Evolutionary conservation across 2,888 invertebrate species (phyloP), one percentile per base, ranked within the genome.

Genomic region (Drosophila percnosoma): DNA sequence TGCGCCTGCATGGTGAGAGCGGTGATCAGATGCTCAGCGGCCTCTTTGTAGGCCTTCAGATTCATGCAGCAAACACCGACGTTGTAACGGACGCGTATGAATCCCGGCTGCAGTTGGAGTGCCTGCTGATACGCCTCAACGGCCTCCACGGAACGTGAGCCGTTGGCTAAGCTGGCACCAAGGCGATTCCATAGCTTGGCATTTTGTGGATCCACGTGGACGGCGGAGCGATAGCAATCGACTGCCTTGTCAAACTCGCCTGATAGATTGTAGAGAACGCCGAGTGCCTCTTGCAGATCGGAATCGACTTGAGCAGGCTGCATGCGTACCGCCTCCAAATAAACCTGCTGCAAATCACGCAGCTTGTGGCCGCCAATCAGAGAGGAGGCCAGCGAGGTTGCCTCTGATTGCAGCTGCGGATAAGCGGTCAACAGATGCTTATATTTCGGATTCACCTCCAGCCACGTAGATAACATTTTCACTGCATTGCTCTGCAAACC

Each of bases 31-130:
- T 99, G 99, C 92, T 99, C 99, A 18, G 97, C 97, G 8, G 99
- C 99, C 74, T 99, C 97, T 90, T 96, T 98, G 91, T 99, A 97
- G 52, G 98, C 98, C 83, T 97, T 96, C 53, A 99, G 95, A 93
- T 99, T 99, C 93, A 99, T 97, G 92, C 99, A 99, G 70, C 98
- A 98, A 64, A 99, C 99, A 33, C 99, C 99, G 68, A 99, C 96
- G 94, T 99, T 99, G 92, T 99, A 99, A 72, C 99, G 95, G 10
- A 99, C 99, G 69, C 99, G 95, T 75, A 99, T 98, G 93, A 98
- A 99, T 3, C 99, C 99, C 8, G 99, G 99, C 73, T 97, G 96
- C 58, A 99, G 94, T 91, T 97, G 95, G 59, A 99, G 94, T 42
- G 99, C 99, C 89, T 96, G 95, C 91, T 98, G 97, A 92, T 99